A percentile compares a stretch with the other conserved stretches of the same genome.
Conservation (phyloP, 2,113 vertebrate species). For the Semnornis frantzii region DNA sequence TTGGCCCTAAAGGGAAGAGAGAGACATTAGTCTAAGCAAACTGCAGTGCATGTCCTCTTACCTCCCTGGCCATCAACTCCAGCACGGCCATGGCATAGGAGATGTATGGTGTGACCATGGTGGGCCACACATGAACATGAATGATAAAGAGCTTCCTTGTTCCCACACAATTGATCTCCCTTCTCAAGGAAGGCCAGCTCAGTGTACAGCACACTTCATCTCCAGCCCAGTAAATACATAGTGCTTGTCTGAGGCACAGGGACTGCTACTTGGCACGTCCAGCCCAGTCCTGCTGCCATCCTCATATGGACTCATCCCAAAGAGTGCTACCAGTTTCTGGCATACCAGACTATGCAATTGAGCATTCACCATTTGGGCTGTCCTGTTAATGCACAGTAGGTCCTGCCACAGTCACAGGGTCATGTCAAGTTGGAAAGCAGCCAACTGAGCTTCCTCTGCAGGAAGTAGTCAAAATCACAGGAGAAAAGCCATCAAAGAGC, state of each 20-base stretch:
- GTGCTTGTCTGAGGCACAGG: background rate
- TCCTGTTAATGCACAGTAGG: background rate
- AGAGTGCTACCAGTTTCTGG: background rate
- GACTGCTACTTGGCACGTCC: fast-evolving
- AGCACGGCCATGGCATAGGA: background rate
- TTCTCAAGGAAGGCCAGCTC: background rate
- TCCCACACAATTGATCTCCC: background rate
- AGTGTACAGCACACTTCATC: background rate
- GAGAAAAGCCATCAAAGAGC: background rate
- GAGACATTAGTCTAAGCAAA: background rate
- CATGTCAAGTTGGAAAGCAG: background rate
- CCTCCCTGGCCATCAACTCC: background rate
- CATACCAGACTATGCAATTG: background rate
- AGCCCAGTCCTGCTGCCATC: background rate
- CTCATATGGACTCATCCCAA: background rate
- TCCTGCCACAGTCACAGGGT: background rate
- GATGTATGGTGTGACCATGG: fast-evolving
- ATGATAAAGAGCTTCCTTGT: background rate
- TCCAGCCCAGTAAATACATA: background rate
- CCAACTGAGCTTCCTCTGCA: background rate
- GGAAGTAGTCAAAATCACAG: background rate
- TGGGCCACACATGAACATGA: background rate
- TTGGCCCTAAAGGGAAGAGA: background rate
- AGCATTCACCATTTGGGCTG: background rate
- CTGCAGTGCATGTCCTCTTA: background rate